phyloP scores from a whole-genome alignment of 2,113 vertebrate genomes.

The Micromys minutus region DNA sequence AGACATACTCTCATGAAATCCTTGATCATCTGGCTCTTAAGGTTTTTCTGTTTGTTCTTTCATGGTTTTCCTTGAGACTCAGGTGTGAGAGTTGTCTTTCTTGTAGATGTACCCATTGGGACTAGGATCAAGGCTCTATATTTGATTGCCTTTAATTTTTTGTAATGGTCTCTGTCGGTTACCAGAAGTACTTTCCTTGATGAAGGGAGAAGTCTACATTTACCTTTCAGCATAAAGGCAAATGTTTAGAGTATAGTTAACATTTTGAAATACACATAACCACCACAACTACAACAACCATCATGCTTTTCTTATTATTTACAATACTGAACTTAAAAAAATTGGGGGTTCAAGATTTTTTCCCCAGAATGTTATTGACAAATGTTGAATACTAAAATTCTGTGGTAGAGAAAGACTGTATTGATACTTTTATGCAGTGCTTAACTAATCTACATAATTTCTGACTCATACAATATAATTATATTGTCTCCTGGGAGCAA shows the following conservation, averaged over 20 bases:
- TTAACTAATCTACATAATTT: neutral
- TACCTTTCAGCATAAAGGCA: neutral
- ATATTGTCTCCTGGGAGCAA: neutral
- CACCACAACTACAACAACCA: neutral
- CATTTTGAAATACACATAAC: neutral
- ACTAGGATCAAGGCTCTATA: neutral
- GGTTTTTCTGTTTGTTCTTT: neutral
- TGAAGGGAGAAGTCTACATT: neutral
- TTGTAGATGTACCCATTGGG: neutral
- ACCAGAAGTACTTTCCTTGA: neutral
- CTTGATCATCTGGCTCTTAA: neutral
- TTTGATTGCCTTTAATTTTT: neutral
- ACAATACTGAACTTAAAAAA: neutral
- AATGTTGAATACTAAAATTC: slow-evolving; percentile 32
- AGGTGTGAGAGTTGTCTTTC: neutral
- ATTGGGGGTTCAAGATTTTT: neutral
- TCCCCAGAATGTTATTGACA: neutral
- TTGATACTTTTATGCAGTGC: neutral
- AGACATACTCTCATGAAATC: neutral
- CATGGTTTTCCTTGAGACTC: neutral
- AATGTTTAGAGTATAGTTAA: neutral
- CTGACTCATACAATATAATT: neutral
- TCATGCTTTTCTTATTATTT: neutral
- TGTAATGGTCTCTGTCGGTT: neutral
- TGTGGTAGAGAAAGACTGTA: neutral